Evolutionary conservation across 2,797 vertebrate species (phyloP).

Genomic region (Myotis daubentonii): DNA sequence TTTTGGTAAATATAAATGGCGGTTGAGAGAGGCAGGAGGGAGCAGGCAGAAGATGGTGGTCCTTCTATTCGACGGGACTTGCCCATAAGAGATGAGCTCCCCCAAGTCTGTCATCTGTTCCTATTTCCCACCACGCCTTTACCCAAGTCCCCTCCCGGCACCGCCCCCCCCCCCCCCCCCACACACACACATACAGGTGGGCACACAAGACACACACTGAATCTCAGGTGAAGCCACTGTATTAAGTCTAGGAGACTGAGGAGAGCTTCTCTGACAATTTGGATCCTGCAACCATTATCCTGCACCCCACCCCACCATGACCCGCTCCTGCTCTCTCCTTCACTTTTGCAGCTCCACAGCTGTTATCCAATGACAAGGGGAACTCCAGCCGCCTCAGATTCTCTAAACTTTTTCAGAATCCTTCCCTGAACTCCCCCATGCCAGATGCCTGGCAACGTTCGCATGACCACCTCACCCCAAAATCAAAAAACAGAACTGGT

Average conservation of each 20-base stretch:
- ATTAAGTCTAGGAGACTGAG: neutral
- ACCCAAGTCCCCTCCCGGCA: neutral
- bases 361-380: neutral
- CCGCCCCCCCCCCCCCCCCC: no score
- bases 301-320: rapidly evolving
- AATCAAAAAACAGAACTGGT: neutral
- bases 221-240: neutral
- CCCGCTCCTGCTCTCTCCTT: neutral
- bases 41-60: neutral
- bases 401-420: constrained; percentile 27
- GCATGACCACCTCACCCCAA: constrained; percentile 10
- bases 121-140: neutral
- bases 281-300: neutral
- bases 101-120: neutral
- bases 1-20: neutral
- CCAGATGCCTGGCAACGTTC: constrained; percentile 22
- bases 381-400: neutral
- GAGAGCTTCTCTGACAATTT: neutral
- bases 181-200: neutral
- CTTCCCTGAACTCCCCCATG: neutral
- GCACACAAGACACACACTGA: neutral
- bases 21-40: neutral
- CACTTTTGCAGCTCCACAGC: neutral
- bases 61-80: neutral
- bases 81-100: neutral